phyloP scores from a whole-genome alignment of 2,113 vertebrate genomes.

The Strigops habroptila region DNA sequence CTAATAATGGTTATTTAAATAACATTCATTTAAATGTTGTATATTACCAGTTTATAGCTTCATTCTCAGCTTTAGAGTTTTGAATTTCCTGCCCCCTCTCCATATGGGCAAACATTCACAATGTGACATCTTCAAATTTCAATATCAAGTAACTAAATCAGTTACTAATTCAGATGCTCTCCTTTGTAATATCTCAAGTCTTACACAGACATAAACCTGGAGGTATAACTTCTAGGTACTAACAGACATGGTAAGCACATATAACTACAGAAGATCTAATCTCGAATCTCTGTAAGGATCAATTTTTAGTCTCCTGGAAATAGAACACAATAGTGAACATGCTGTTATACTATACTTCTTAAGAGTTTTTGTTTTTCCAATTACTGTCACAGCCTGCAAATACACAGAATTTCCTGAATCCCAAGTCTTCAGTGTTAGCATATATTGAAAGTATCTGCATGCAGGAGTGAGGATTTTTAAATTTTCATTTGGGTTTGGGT shows the following conservation, averaged over 20 bases:
- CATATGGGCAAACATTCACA: neutral
- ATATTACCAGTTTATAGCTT: neutral
- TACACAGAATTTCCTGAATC: neutral
- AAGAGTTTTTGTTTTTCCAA: neutral
- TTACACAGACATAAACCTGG: neutral
- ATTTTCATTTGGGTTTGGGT: too few species aligned
- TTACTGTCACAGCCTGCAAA: neutral
- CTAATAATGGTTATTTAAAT: neutral
- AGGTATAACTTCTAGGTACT: neutral
- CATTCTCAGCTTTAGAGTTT: neutral
- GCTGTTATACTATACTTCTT: rapidly evolving
- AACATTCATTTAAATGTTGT: neutral
- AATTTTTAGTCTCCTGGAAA: neutral
- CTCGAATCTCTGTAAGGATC: neutral
- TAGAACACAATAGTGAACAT: neutral
- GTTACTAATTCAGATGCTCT: neutral
- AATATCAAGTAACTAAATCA: neutral
- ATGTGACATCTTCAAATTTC: neutral
- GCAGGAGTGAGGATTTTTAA: neutral
- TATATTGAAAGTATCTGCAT: neutral
- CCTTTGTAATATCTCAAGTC: neutral
- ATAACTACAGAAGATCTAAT: neutral
- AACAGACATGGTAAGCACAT: neutral
- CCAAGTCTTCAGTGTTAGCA: neutral
- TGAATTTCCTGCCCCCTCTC: neutral